Percentiles rank a stretch among this genome's conserved stretches.
These are phyloP conservation scores for Etheostoma perlongum DNA, from an alignment of 2,797 vertebrate genomes.

Conservation along the genomic window DNA sequence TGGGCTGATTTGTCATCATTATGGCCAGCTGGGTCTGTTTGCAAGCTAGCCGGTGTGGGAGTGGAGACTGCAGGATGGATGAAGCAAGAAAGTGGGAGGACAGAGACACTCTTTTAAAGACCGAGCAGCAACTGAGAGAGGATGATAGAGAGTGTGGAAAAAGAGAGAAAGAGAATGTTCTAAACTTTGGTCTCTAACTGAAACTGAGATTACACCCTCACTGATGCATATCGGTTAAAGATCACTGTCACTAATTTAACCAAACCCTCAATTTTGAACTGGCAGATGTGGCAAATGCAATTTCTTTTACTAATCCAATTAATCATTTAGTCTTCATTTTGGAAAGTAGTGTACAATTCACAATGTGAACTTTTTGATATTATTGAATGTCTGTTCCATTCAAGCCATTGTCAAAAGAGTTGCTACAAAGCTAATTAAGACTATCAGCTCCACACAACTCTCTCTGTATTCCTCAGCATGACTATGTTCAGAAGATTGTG, in stretches of 20 bases:
- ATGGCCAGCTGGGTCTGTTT: slow-evolving; percentile 74
- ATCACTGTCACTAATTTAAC: slow-evolving; percentile 1
- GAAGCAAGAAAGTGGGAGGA: slow-evolving; percentile 61
- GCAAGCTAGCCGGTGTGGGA: slow-evolving; percentile 68
- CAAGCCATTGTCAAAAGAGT: no score
- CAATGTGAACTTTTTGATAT: no score
- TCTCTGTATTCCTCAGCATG: no score
- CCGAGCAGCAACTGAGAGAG: slow-evolving; percentile 8
- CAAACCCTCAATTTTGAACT: slow-evolving; percentile 14
- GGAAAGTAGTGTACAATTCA: no score
- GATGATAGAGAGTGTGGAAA: slow-evolving; percentile 19
- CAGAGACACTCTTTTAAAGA: slow-evolving; percentile 56
- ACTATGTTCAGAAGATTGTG: no score
- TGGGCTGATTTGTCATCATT: slow-evolving; percentile 83
- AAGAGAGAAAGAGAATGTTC: slow-evolving; percentile 13
- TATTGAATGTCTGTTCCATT: no score
- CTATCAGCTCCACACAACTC: no score
- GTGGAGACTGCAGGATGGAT: slow-evolving; percentile 66
- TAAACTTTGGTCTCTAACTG: slow-evolving; percentile 8
- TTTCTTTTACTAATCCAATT: neutral
- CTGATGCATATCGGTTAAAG: neutral
- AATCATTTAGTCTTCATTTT: neutral
- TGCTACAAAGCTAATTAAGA: no score
- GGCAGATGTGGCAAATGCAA: neutral
- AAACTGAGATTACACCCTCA: neutral